These are phyloP conservation scores for Eupsittula cactorum DNA, from an alignment of 2,113 vertebrate genomes.

Conservation along the genomic window DNA sequence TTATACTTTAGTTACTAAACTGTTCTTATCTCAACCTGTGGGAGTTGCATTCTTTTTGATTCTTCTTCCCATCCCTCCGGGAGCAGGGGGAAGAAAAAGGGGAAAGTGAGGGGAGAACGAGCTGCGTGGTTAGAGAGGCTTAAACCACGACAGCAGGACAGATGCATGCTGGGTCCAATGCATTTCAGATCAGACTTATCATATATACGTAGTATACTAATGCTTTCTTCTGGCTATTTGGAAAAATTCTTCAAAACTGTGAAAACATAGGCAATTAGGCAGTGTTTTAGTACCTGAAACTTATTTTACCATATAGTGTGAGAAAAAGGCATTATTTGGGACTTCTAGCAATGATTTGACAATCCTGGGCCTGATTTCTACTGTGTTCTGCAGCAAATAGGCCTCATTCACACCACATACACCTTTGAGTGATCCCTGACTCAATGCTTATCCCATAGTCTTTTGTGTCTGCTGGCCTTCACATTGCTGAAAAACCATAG, in stretches of 20 bases:
- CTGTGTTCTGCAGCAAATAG: background rate
- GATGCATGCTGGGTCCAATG: background rate
- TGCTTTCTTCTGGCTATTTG: background rate
- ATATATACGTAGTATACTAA: background rate
- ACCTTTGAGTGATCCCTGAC: background rate
- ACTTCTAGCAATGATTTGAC: background rate
- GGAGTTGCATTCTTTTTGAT: no score
- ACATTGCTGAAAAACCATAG: background rate
- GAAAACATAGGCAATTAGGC: background rate
- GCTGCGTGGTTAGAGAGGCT: no score
- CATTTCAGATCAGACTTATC: background rate
- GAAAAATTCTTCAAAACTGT: background rate
- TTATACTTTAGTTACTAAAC: no score
- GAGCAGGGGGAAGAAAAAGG: no score
- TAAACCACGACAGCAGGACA: no score
- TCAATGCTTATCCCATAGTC: background rate
- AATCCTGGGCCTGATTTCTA: background rate
- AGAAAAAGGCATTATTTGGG: background rate
- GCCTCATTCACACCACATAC: accelerated
- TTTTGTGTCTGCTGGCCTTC: background rate
- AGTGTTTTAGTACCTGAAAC: background rate
- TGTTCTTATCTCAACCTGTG: no score
- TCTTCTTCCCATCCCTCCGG: no score
- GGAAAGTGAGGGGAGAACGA: no score
- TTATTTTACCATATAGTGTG: background rate